phyloP scores from a whole-genome alignment of 1,140 invertebrate species.

The Microplitis demolitor region DNA sequence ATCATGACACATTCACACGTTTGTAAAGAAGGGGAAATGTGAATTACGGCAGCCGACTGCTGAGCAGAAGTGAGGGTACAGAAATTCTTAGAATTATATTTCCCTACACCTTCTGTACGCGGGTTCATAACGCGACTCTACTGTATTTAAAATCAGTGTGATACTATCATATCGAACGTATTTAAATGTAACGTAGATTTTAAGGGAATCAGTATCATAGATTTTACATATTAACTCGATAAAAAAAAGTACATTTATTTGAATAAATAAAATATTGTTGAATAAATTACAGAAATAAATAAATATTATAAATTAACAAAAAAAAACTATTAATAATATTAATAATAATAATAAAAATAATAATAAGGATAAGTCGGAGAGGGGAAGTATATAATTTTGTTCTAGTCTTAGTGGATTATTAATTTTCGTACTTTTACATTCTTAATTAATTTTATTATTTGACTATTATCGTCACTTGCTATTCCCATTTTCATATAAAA shows the following conservation, averaged over 20 bases:
- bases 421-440: conserved; percentile 13
- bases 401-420: conserved; percentile 28
- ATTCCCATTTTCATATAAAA: neutral
- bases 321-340: too few species aligned
- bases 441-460: neutral
- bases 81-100: too few species aligned
- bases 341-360: neutral
- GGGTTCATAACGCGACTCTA: too few species aligned
- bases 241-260: conserved; percentile 4
- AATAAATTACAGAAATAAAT: too few species aligned
- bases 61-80: too few species aligned
- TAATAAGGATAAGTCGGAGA: neutral
- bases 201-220: conserved; percentile 35
- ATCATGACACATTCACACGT: too few species aligned
- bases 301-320: too few species aligned
- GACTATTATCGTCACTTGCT: neutral
- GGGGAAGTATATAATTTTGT: conserved; percentile 9
- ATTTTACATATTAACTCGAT: conserved; percentile 7
- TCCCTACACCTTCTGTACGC: too few species aligned
- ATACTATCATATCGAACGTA: conserved; percentile 35
- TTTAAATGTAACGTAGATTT: conserved; percentile 23
- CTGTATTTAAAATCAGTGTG: conserved; percentile 11
- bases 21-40: too few species aligned
- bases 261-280: neutral
- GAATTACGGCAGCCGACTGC: too few species aligned